phyloP scores from a whole-genome alignment of 2,888 invertebrate species.

The Salticus scenicus region DNA sequence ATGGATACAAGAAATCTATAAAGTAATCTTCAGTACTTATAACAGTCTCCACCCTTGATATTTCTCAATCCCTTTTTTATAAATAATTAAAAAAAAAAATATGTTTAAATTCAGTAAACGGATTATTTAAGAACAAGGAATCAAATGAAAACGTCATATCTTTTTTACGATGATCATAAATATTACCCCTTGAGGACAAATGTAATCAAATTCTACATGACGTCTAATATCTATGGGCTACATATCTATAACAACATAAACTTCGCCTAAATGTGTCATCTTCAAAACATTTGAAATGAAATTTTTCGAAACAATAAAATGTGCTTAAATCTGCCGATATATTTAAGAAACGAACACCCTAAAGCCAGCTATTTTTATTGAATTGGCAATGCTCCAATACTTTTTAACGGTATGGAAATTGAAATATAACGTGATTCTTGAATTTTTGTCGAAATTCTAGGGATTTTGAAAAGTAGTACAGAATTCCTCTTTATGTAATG shows the following conservation, averaged over 20 bases:
- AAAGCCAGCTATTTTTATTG: background rate
- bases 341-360: conserved; percentile 24
- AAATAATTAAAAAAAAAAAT: too few relatives aligned
- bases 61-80: too few relatives aligned
- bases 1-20: too few relatives aligned
- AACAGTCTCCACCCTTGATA: too few relatives aligned
- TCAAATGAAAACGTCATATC: background rate
- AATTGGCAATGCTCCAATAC: background rate
- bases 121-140: background rate
- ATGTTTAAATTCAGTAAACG: background rate
- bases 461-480: background rate
- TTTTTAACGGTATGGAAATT: conserved; percentile 1
- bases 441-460: conserved; percentile 4
- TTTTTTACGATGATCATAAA: background rate
- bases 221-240: background rate
- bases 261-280: conserved; percentile 14
- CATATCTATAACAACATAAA: conserved; percentile 13
- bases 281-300: conserved; percentile 36
- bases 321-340: conserved; percentile 26
- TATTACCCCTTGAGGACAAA: background rate
- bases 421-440: background rate
- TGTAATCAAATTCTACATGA: background rate
- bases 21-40: too few relatives aligned
- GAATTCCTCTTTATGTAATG: background rate
- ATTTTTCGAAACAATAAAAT: conserved; percentile 23